Conservation (phyloP, 2,113 vertebrate genomes). For the Pycnonotus jocosus region DNA sequence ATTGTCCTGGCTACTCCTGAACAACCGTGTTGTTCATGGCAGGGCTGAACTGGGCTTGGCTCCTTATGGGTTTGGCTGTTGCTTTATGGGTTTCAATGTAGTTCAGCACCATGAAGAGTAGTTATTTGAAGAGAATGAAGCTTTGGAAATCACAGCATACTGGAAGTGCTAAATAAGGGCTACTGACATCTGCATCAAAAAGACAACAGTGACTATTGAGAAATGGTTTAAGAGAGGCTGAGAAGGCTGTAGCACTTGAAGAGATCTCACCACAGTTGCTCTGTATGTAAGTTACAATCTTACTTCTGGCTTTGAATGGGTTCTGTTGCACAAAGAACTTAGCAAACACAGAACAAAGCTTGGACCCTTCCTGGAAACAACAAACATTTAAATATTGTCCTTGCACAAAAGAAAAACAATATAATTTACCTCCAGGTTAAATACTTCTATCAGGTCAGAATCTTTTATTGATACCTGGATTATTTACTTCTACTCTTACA, state of each 20-base stretch:
- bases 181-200: background rate
- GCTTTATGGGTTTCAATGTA: background rate
- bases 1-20: background rate
- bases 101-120: background rate
- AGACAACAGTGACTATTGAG: background rate
- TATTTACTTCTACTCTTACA: conserved; percentile 38
- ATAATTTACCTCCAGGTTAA: background rate
- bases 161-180: background rate
- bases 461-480: conserved; percentile 18
- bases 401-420: background rate
- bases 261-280: background rate
- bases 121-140: background rate
- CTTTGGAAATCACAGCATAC: background rate
- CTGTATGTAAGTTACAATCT: accelerated
- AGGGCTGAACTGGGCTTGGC: background rate
- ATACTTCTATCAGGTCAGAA: background rate
- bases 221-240: background rate
- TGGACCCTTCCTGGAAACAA: background rate
- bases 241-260: background rate
- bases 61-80: background rate
- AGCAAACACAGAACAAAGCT: background rate
- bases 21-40: accelerated
- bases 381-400: background rate
- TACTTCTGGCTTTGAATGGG: background rate
- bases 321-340: background rate